Base-by-base conservation (phyloP, 2,797 vertebrate genomes). In the Arrhamphus sclerolepis region DNA sequence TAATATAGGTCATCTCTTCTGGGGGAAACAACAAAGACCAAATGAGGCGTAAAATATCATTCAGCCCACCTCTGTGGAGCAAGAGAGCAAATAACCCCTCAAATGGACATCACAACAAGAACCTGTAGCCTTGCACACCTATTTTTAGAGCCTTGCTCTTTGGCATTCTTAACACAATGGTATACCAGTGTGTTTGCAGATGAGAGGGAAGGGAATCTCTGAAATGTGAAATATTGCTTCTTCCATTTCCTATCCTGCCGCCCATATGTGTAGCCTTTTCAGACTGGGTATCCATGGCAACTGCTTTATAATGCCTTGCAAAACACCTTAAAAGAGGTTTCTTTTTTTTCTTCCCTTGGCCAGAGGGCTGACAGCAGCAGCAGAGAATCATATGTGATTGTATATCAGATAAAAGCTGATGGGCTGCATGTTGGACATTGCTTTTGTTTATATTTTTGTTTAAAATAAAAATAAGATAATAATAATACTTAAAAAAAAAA, bases 1-100 rank as follows among this genome's bases (percentile, higher is more conserved):
- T 89, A 87, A 92, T 92, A 84, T 90, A 89, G 91, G 89, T 90
- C 89, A 92, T 85, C 84, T 88, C 90, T 90, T 87, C 74, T 68
- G 89, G 89, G 90, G 87, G 70, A 86, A 86, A 85, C 81, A 89
- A 87, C 85, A 83, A 86, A 87, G 78, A 89, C 64, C 77, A 83
- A 85, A 88, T 75, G 80, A 89, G 75, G 76, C 41, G 14, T 80
- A 84, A 90, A 89, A 86, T 62, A 71, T 66, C 74, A 70, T 72
- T 81, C 62, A 87, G 46, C 50, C 76, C 81, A 78, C 72, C 80
- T 86, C 71, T 72, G 59, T 69, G 70, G 76, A 82, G 73, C 70
- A 56, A 70, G 75, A 85, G 56, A 72, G 67, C 46, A 82, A 82
- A 79, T 22, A 64, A 61, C 46, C 71, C 62, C 62, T 52, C 72